Evolutionary conservation across 2,888 invertebrate species (phyloP).

Genomic region (Leptopilina drosophilae): DNA sequence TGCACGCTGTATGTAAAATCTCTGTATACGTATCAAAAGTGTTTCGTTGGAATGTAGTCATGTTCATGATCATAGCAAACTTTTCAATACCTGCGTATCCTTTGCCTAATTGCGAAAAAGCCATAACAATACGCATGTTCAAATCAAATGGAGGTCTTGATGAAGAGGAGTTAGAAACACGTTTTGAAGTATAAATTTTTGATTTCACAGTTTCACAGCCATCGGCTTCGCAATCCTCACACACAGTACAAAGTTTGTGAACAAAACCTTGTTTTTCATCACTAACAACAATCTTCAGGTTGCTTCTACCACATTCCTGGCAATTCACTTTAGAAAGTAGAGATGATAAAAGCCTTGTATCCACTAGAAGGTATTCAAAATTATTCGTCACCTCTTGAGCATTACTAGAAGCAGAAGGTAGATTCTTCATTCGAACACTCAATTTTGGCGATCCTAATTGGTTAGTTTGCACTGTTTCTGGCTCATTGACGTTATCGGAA

Average conservation of each 20-base stretch:
- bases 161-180: slow-evolving; percentile 21
- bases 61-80: slow-evolving; percentile 48
- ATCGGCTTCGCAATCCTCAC: slow-evolving; percentile 39
- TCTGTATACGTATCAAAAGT: slow-evolving; percentile 34
- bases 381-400: background rate
- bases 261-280: slow-evolving; percentile 30
- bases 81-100: slow-evolving; percentile 47
- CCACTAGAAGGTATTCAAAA: slow-evolving; percentile 39
- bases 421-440: slow-evolving; percentile 16
- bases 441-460: slow-evolving; percentile 25
- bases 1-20: slow-evolving; percentile 1
- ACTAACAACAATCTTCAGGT: slow-evolving; percentile 38
- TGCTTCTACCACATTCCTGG: slow-evolving; percentile 40
- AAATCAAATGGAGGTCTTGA: slow-evolving; percentile 45
- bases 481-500: background rate
- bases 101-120: slow-evolving; percentile 47
- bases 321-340: slow-evolving; percentile 41
- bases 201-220: slow-evolving; percentile 40
- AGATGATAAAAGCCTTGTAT: slow-evolving; percentile 31
- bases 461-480: slow-evolving; percentile 7
- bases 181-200: slow-evolving; percentile 43
- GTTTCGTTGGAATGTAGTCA: slow-evolving; percentile 27
- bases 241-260: slow-evolving; percentile 35
- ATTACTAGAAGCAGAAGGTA: slow-evolving; percentile 7
- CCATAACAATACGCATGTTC: slow-evolving; percentile 47